Evolutionary conservation across 2,888 invertebrate genomes (phyloP).

Genomic region (Xylophagus ater): DNA sequence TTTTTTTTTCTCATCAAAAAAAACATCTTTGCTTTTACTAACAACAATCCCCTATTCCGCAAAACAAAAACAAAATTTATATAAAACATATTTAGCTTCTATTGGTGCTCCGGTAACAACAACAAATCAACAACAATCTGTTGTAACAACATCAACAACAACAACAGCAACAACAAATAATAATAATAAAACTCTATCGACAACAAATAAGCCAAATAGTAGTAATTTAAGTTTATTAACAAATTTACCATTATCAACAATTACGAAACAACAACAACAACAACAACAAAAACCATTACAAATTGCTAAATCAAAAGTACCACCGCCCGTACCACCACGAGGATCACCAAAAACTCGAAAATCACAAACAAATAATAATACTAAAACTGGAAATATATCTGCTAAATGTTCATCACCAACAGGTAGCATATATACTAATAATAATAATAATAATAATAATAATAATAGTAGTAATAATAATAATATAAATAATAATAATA

Average conservation of each 20-base stretch:
- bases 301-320: conserved; percentile 59
- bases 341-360: conserved; percentile 61
- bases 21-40: too few species aligned
- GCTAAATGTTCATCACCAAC: conserved; percentile 16
- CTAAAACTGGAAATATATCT: conserved; percentile 10
- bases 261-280: conserved; percentile 52
- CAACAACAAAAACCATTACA: conserved; percentile 61
- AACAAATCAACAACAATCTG: background rate
- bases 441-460: conserved; percentile 9
- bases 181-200: too few species aligned
- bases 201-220: too few species aligned
- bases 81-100: too few species aligned
- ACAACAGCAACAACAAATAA: conserved; percentile 43
- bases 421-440: conserved; percentile 15
- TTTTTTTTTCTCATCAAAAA: too few species aligned
- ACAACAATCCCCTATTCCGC: too few species aligned
- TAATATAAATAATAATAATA: conserved; percentile 7
- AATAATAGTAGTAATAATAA: too few species aligned
- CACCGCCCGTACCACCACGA: conserved; percentile 80
- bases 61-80: too few species aligned
- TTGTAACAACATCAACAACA: conserved; percentile 41
- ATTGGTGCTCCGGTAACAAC: background rate
- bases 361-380: conserved; percentile 23
- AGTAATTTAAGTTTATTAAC: conserved; percentile 23
- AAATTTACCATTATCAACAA: conserved; percentile 32